phyloP scores from a whole-genome alignment of 2,888 invertebrate species.

The Baronia brevicornis region DNA sequence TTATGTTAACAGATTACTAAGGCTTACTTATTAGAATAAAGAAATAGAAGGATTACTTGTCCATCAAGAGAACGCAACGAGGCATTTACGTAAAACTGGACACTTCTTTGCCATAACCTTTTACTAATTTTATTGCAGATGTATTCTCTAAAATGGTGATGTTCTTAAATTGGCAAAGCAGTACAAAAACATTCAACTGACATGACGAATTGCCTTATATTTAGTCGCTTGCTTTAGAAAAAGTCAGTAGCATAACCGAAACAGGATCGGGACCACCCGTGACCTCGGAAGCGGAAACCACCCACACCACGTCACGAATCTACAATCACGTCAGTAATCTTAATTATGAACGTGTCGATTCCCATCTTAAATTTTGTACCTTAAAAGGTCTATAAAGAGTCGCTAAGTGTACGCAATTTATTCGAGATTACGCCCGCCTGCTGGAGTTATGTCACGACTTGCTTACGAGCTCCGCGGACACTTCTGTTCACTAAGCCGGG shows the following conservation, averaged over 20 bases:
- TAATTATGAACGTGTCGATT: constrained; percentile 74
- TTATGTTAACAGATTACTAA: no score
- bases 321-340: constrained; percentile 61
- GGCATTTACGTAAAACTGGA: neutral
- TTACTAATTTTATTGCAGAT: constrained; percentile 4
- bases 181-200: constrained; percentile 9
- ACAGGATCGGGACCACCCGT: constrained; percentile 48
- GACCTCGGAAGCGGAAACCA: constrained; percentile 69
- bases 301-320: constrained; percentile 68
- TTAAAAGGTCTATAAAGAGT: constrained; percentile 73
- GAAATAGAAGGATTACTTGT: no score
- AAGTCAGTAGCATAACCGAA: constrained; percentile 37
- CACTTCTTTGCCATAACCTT: constrained; percentile 1
- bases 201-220: neutral
- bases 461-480: constrained; percentile 43
- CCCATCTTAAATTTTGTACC: constrained; percentile 72
- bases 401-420: constrained; percentile 70
- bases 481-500: constrained; percentile 48
- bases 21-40: no score
- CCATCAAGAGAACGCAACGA: no score
- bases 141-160: constrained; percentile 3
- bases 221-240: constrained; percentile 21
- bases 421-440: constrained; percentile 60
- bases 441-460: constrained; percentile 64
- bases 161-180: constrained; percentile 2